Base-by-base conservation (phyloP, 1,140 invertebrate genomes). In the Belonocnema kinseyi region DNA sequence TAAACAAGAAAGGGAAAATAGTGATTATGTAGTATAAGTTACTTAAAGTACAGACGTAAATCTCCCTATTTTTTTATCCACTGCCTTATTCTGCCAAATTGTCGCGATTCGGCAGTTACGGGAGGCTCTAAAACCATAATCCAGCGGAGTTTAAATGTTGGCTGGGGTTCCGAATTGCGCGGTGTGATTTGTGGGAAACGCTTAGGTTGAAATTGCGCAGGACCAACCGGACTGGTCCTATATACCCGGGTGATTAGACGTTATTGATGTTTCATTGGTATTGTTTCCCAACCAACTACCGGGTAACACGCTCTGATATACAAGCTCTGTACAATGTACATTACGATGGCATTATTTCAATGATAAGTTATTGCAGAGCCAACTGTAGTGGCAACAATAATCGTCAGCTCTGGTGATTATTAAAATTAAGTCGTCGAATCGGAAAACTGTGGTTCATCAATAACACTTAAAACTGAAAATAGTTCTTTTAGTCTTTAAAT, bases 161-260 rank as follows among this genome's bases (percentile, higher is more conserved):
- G 80, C 73, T 77, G 72, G 82, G 78, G 77, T 79, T 72, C 74
- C 70, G 80, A 84, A 88, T 88, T 82, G 88, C 80, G 82, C 76
- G 78, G 82, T 82, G 88, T 90, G 89, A 90, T 90, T 90, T 90
- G 89, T 90, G 84, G 84, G 75, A 84, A 79, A 85, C 88, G 88
- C 87, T 90, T 90, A 90, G 88, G 85, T 88, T 86, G 88, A 89
- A 90, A 90, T 90, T 90, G 85, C 87, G 78, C 85, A 86, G 84
- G 84, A 88, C 85, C 86, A 80, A 83, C 79, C 84, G 81, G 82
- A 87, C 87, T 86, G 87, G 83, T 84, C 86, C 83, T 80, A 83
- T 82, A 78, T 83, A 66, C 77, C 82, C 82, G 78, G 85, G 85
- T 87, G 88, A 89, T 89, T 89, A 88, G 89, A 87, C 82, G 85